Conservation (phyloP, 2,113 vertebrate species). For the Limanda limanda region DNA sequence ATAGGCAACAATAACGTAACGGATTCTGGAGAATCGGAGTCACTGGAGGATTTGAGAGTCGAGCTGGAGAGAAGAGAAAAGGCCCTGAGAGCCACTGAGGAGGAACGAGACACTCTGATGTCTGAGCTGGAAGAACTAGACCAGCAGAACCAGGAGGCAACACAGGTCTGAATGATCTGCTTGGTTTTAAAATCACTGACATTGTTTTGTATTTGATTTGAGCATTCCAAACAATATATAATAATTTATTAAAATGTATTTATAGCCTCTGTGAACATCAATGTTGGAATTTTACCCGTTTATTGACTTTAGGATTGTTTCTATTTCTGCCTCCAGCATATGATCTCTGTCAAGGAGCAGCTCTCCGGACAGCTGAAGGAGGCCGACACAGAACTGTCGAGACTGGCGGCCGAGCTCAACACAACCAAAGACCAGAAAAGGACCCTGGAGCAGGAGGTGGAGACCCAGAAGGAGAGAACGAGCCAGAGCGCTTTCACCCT, state of each 20-base stretch:
- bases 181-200: too few relatives aligned
- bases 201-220: too few relatives aligned
- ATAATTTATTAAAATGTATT: not conserved
- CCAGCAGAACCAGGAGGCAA: conserved; percentile 94
- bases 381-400: conserved; percentile 75
- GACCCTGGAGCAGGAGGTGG: conserved; percentile 80
- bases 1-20: not conserved
- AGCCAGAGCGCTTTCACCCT: conserved; percentile 86
- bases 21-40: conserved; percentile 39
- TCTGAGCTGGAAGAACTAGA: conserved; percentile 93
- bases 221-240: too few relatives aligned
- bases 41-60: conserved; percentile 80
- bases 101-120: conserved; percentile 86
- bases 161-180: conserved; percentile 83
- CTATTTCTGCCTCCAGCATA: conserved; percentile 81
- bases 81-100: conserved; percentile 81
- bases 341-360: conserved; percentile 92
- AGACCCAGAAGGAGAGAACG: conserved; percentile 85
- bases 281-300: too few relatives aligned
- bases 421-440: conserved; percentile 81
- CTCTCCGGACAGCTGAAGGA: conserved; percentile 86
- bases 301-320: not conserved
- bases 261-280: not conserved
- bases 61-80: conserved; percentile 84
- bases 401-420: conserved; percentile 82